phyloP scores from a whole-genome alignment of 2,797 vertebrate genomes.

The Setipinna tenuifilis region DNA sequence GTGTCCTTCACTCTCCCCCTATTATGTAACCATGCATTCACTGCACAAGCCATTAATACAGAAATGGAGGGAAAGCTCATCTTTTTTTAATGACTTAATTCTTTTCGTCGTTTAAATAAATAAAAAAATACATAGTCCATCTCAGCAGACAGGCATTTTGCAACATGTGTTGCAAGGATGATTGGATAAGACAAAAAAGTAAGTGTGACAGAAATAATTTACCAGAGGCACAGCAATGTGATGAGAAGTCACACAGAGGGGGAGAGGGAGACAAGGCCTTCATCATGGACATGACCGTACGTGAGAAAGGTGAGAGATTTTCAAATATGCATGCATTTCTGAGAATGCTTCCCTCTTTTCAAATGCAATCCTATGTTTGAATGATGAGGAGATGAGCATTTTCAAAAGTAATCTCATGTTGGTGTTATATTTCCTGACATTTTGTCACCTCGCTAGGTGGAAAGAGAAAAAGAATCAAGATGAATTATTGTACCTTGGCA shows the following conservation, averaged over 20 bases:
- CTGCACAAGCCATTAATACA: too few relatives aligned
- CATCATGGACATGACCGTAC: background rate
- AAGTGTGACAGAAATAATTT: background rate
- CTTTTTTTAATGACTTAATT: too few relatives aligned
- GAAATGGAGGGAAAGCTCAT: too few relatives aligned
- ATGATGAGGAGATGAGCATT: background rate
- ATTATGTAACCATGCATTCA: background rate
- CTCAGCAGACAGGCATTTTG: too few relatives aligned
- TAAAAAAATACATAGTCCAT: too few relatives aligned
- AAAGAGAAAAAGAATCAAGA: background rate
- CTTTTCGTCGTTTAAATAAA: too few relatives aligned
- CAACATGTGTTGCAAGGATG: background rate
- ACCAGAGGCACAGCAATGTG: background rate
- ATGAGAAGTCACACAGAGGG: background rate
- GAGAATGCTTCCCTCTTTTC: background rate
- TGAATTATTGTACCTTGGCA: background rate
- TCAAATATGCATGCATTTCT: background rate
- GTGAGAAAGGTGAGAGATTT: background rate
- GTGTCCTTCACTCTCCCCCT: background rate
- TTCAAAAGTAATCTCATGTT: background rate
- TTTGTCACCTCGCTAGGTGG: background rate
- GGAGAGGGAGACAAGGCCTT: background rate
- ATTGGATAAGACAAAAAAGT: background rate
- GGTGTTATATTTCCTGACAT: background rate
- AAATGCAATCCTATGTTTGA: background rate